Evolutionary conservation across 1,140 invertebrate species (phyloP), one percentile per base, ranked within the genome.

Genomic region (Manduca sexta): DNA sequence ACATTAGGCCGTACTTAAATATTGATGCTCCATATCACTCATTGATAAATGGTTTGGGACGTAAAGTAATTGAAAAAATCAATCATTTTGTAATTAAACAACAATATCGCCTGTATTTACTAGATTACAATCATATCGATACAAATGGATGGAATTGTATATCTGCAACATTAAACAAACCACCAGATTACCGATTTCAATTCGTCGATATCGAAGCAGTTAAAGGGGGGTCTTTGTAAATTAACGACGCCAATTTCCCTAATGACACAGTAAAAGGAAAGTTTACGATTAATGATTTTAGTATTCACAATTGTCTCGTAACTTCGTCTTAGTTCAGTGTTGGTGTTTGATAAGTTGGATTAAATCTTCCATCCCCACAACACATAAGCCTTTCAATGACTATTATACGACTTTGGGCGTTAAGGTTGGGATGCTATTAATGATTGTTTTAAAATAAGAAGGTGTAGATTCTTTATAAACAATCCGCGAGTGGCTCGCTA

Each of bases 251-350:
- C 81, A 80, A 83, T 85, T 83, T 85, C 69, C 79, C 77, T 85
- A 83, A 85, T 83, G 76, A 85, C 74, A 77, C 68, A 82, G 77
- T 83, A 83, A 85, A 84, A 79, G 80, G 72, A 68, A 81, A 78
- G 69, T 80, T 82, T 72, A 81, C 77, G 75, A 74, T 81, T 75
- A 70, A 74, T 64, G 61, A 61, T 69, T 68, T 62, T 47, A 47
- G 59, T 68, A 57, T 70, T 67, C 51, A 56, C 47, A 54, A 60
- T 60, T 66, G 57, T 62, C 66, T 64, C 45, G 50, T 53, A 56
- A 56, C 43, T 45, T 30, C 18, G 30, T 16, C 16, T 14, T 11
- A 18, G 30, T 45, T 45, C 35, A 45, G 18, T 43, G 26, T 43
- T 43, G 43, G 35, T 35, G 43, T 45, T 45, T 17, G 30, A 45